Percentiles rank a stretch among this genome's conserved stretches.
Evolutionary conservation across 2,113 vertebrate species (phyloP).

Genomic region (Balaeniceps rex): DNA sequence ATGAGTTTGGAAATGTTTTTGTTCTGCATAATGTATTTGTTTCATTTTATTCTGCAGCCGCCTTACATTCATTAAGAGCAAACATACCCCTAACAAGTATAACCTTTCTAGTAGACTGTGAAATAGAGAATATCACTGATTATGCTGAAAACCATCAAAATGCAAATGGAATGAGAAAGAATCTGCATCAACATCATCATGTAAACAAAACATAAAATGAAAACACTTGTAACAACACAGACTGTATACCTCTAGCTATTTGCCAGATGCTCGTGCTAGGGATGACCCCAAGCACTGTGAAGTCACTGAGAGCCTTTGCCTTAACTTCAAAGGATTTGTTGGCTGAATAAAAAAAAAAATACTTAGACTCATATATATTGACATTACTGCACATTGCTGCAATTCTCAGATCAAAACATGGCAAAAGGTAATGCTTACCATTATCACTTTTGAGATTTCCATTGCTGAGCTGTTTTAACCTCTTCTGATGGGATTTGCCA

Average conservation of each 20-base stretch:
- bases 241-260: background rate
- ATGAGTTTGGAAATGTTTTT: background rate
- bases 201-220: background rate
- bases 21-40: background rate
- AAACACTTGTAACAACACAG: background rate
- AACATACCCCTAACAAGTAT: background rate
- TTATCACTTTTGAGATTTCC: slow-evolving; percentile 62
- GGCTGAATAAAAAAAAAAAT: background rate
- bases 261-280: background rate
- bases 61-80: background rate
- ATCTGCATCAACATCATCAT: background rate
- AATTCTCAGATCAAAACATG: background rate
- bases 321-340: background rate
- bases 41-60: background rate
- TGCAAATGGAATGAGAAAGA: background rate
- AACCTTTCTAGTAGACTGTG: background rate
- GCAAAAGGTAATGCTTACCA: slow-evolving; percentile 53
- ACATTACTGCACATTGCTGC: background rate
- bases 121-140: background rate
- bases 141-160: background rate
- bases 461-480: slow-evolving; percentile 75
- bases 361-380: background rate
- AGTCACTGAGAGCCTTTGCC: background rate
- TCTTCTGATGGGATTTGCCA: slow-evolving; percentile 80
- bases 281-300: background rate